Evolutionary conservation across 2,797 vertebrate species (phyloP), one percentile per base, ranked within the genome.

Genomic region (Sebastes trivittatus): DNA sequence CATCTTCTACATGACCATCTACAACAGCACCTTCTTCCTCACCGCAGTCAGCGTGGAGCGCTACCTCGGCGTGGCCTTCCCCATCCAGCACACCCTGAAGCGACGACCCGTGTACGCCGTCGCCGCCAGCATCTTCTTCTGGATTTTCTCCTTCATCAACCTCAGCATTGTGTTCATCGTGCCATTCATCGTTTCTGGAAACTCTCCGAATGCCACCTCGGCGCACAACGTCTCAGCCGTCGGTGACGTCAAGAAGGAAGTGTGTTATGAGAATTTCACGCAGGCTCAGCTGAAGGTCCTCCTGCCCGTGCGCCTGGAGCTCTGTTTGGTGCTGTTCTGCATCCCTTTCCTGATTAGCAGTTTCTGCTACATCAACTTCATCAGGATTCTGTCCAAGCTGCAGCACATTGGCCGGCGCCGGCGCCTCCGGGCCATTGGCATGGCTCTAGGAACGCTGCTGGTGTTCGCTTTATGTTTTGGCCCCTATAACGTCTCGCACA

Each of bases 281-380:
- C 0, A 60, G 0, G 1, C n/a, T 0, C 97, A 98, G 86, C 91
- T 97, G 16, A 0, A 16, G 0, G 5, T 97, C 20, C 95, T 99
- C 4, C 95, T 98, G 13, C 96, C 97, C 0, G 91, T 97, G 1
- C 94, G 97, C 0, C 91, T 99, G 80, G 97, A 98, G 90, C 87
- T 98, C 16, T 97, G 94, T 11, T 6, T 99, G 2, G 92, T 97
- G 1, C 95, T 98, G 6, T 99, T 98, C 93, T 96, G 91, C 65
- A 79, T 97, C 27, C 98, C 98, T 1, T 95, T 98, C 78, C 7
- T 91, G 2, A 88, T 99, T 77, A 95, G 96, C 73, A 67, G 95
- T 75, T 98, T 96, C 92, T 98, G 97, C 92, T 99, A 98, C 85
- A 89, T 95, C 89, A 97, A 96, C 84, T 97, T 98, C 20, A 95